Evolutionary conservation across 2,797 vertebrate genomes (phyloP).

Genomic region (Mormyrops attenuatus): DNA sequence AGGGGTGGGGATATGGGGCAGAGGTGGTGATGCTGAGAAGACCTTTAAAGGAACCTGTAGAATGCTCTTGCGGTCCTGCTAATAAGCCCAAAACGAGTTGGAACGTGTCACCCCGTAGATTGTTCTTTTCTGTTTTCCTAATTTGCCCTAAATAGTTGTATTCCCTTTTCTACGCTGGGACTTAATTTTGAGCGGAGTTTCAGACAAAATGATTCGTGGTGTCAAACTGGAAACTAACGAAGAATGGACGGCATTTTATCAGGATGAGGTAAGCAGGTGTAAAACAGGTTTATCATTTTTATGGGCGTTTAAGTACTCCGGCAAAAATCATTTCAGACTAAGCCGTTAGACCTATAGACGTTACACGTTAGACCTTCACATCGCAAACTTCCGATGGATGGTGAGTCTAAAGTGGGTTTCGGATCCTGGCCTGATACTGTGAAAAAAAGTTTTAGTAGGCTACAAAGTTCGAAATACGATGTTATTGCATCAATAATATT

Average conservation of each 20-base stretch:
- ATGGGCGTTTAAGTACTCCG: background rate
- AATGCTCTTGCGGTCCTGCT: background rate
- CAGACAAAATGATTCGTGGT: conserved; percentile 19
- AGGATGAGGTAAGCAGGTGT: conserved; percentile 27
- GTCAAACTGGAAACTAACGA: conserved; percentile 22
- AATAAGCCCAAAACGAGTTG: background rate
- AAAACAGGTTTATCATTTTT: background rate
- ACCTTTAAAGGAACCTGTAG: conserved; percentile 27
- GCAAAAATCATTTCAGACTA: background rate
- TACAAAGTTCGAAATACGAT: background rate
- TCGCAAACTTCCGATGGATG: background rate
- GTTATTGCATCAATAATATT: background rate
- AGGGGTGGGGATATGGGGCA: conserved; percentile 1
- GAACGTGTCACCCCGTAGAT: background rate
- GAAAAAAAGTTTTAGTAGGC: background rate
- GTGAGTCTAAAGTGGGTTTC: background rate
- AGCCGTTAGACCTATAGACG: background rate
- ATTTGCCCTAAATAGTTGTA: background rate
- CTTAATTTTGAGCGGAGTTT: background rate
- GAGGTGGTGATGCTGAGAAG: conserved; percentile 19
- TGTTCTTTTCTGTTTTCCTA: background rate
- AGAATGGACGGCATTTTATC: conserved; percentile 26
- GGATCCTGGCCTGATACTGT: background rate
- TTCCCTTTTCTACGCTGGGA: background rate
- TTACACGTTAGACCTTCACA: background rate